Evolutionary conservation across 2,888 invertebrate genomes (phyloP).

Genomic region (Clepsis dumicolana): DNA sequence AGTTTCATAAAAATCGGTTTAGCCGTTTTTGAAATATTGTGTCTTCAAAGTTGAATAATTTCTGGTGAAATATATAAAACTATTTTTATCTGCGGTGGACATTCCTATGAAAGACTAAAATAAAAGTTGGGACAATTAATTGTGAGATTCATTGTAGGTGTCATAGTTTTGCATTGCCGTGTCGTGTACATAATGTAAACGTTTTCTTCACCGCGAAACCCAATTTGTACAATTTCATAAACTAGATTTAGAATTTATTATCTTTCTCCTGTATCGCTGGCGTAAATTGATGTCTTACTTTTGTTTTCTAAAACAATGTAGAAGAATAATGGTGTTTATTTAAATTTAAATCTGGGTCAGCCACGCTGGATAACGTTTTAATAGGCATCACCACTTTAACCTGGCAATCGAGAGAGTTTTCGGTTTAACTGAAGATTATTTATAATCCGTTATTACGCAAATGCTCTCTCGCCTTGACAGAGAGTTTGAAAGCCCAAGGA

Average conservation of each 20-base stretch:
- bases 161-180: neutral
- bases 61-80: too few species aligned
- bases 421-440: slow-evolving; percentile 36
- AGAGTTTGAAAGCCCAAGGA: slow-evolving; percentile 37
- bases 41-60: too few species aligned
- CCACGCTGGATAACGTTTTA: slow-evolving; percentile 27
- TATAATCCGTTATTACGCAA: slow-evolving; percentile 32
- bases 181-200: slow-evolving; percentile 5
- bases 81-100: too few species aligned
- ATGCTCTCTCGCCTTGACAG: slow-evolving; percentile 42
- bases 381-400: slow-evolving; percentile 32
- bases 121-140: too few species aligned
- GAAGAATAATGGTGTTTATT: slow-evolving; percentile 29
- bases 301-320: slow-evolving; percentile 11
- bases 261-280: neutral
- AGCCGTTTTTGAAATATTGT: too few species aligned
- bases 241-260: neutral
- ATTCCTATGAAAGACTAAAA: too few species aligned
- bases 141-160: neutral
- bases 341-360: slow-evolving; percentile 34
- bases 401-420: slow-evolving; percentile 36
- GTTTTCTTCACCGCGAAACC: neutral
- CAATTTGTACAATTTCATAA: slow-evolving; percentile 1
- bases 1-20: too few species aligned
- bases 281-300: slow-evolving; percentile 12